Evolutionary conservation across 2,888 invertebrate species (phyloP).

Genomic region (Dynastes maya): DNA sequence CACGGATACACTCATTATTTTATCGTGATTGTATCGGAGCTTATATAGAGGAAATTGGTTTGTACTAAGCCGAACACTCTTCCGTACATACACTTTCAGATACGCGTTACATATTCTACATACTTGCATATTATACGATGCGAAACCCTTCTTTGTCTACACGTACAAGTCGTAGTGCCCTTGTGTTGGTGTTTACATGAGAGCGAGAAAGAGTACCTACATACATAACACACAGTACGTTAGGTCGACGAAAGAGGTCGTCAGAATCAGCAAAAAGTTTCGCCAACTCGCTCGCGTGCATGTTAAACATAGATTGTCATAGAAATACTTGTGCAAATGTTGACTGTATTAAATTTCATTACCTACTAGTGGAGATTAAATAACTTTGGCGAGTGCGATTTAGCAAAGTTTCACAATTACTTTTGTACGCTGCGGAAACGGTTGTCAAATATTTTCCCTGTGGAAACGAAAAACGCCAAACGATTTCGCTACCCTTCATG

Average conservation of each 20-base stretch:
- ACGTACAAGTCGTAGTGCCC: not conserved
- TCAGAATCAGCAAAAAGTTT: slow-evolving; percentile 48
- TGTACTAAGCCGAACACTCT: not conserved
- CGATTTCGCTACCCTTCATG: not conserved
- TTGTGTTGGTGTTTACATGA: not conserved
- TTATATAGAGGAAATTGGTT: not conserved
- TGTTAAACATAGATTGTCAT: slow-evolving; percentile 49
- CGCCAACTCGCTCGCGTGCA: slow-evolving; percentile 40
- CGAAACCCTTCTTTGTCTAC: slow-evolving; percentile 10
- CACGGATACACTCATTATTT: slow-evolving; percentile 2
- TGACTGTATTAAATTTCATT: slow-evolving; percentile 51
- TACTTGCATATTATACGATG: not conserved
- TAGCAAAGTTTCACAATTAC: slow-evolving; percentile 45
- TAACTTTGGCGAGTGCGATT: slow-evolving; percentile 45
- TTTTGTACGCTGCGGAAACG: slow-evolving; percentile 29
- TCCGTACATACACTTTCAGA: not conserved
- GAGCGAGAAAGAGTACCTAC: slow-evolving; percentile 22
- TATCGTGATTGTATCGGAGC: slow-evolving; percentile 22
- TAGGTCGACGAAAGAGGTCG: slow-evolving; percentile 42
- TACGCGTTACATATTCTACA: slow-evolving; percentile 8
- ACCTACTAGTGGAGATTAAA: slow-evolving; percentile 43
- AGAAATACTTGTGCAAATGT: slow-evolving; percentile 51
- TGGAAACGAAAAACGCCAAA: slow-evolving; percentile 19
- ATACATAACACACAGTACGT: slow-evolving; percentile 3
- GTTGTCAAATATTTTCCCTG: slow-evolving; percentile 39